Evolutionary conservation across 2,113 vertebrate genomes (phyloP).

Genomic region (Aramus guarauna): DNA sequence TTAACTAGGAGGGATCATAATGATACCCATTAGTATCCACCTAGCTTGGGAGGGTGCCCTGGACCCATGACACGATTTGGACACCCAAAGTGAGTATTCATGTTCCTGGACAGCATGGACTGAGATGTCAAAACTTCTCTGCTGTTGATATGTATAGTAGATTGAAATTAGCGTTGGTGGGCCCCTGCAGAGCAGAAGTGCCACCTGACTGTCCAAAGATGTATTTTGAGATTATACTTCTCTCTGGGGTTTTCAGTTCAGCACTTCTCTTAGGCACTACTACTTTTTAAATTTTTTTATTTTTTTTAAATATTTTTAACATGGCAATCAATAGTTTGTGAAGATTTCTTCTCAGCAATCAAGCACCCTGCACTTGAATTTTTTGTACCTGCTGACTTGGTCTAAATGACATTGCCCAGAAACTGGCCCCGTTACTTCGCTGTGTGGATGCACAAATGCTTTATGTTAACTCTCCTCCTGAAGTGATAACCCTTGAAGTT

Average conservation of each 20-base stretch:
- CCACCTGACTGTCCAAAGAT: neutral
- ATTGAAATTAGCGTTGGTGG: neutral
- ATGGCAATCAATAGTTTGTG: fast-evolving
- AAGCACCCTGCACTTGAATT: neutral
- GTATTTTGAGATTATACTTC: neutral
- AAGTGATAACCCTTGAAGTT: neutral
- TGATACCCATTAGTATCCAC: neutral
- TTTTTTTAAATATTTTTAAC: neutral
- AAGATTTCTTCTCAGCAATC: neutral
- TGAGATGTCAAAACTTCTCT: neutral
- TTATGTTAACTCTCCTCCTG: neutral
- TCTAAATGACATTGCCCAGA: neutral
- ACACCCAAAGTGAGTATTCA: neutral
- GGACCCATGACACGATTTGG: neutral
- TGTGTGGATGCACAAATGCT: neutral
- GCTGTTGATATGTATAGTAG: neutral
- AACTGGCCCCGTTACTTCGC: neutral
- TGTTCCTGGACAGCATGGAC: neutral
- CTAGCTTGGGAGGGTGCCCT: neutral
- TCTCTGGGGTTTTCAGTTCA: neutral
- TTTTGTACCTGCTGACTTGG: neutral
- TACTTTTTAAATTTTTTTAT: too few species aligned
- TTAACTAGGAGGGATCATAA: neutral
- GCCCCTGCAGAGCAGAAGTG: neutral
- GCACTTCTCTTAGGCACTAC: neutral